Percentiles rank a stretch among this genome's conserved stretches.
Conservation (phyloP, 2,113 vertebrate species). For the Merops nubicus region DNA sequence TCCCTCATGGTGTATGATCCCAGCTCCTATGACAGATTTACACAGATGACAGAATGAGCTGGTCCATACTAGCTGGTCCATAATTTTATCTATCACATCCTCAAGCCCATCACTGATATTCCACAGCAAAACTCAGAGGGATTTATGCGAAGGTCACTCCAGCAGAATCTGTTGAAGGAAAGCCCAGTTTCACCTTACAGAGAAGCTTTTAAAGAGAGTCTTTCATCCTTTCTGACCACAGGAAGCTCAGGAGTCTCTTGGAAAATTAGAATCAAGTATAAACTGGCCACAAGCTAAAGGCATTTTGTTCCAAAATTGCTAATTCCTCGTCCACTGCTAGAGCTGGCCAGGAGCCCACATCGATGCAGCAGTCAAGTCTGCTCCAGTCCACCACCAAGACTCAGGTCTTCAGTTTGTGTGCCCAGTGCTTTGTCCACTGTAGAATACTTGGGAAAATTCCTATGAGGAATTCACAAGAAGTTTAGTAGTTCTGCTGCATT, state of each 20-base stretch:
- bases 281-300: background rate
- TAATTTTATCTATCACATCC: rapidly evolving
- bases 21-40: background rate
- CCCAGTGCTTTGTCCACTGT: rapidly evolving
- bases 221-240: background rate
- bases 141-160: rapidly evolving
- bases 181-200: background rate
- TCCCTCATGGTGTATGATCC: background rate
- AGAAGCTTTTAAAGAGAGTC: background rate
- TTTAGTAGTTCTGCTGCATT: background rate
- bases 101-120: rapidly evolving
- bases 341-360: background rate
- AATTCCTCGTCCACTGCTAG: background rate
- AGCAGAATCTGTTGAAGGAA: background rate
- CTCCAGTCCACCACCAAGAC: background rate
- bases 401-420: background rate
- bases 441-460: background rate
- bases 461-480: rapidly evolving
- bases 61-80: background rate
- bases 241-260: background rate
- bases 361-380: rapidly evolving
- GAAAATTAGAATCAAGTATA: background rate
- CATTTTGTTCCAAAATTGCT: background rate
- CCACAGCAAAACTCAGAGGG: background rate
- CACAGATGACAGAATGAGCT: background rate